Base-by-base conservation (phyloP, 2,797 vertebrate genomes). In the Calcarius lapponicus region DNA sequence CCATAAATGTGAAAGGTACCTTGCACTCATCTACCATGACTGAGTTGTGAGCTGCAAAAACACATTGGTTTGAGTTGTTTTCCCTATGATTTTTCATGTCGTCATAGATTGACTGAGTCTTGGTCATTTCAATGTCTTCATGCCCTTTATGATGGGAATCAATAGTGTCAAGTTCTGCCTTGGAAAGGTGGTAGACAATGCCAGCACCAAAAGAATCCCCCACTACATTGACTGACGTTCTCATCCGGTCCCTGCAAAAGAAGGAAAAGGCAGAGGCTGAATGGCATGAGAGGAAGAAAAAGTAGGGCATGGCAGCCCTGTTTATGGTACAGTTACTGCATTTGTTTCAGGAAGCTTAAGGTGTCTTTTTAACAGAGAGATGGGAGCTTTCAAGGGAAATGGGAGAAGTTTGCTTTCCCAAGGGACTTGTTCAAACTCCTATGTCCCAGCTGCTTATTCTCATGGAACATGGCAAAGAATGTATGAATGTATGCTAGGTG, bases 11-110 rank as follows among this genome's bases (percentile, higher is more conserved):
- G 98, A 99, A 98, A 97, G 98, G 98, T 99, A 99, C 99, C 99
- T 99, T 99, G 99, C 99, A 99, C 97, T 99, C 99, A 98, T 99
- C 99, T 99, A 99, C 98, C 98, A 99, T 98, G 97, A 99, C 98
- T 97, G 99, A 99, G 98, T 99, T 99, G 98, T 99, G 99, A 98
- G 99, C 98, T 71, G 98, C 98, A 98, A 99, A 98, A 98, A 99
- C 99, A 98, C 99, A 99, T 97, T 99, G 99, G 98, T 99, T 99
- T 97, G 99, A 99, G 98, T 99, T 99, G 98, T 99, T 99, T 98
- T 99, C 99, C 91, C 99, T 99, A 91, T 99, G 99, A 97, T 99
- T 99, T 98, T 99, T 99, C 98, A 99, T 98, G 96, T 99, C 99
- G 1, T 99, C 99, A 61, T 99, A 99, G 95, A 99, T 98, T 88